phyloP scores from a whole-genome alignment of 2,113 vertebrate species.

The Syngnathus floridae region DNA sequence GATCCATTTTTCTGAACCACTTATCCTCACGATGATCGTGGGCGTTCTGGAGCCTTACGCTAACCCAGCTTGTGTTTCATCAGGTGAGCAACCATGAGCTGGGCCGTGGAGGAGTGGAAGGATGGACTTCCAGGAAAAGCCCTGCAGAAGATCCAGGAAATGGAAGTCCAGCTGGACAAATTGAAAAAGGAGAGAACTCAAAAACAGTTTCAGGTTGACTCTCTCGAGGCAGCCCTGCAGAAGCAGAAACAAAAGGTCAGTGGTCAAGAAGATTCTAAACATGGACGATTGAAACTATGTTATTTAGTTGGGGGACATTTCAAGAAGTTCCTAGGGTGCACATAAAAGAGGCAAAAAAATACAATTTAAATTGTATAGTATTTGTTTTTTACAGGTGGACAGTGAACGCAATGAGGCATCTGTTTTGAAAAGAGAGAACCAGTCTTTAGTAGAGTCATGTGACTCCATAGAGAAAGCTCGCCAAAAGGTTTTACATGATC shows the following conservation, averaged over 20 bases:
- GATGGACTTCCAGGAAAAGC: slow-evolving; percentile 82
- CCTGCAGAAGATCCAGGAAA: slow-evolving; percentile 87
- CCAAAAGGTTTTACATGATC: slow-evolving; percentile 80
- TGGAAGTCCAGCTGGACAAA: slow-evolving; percentile 84
- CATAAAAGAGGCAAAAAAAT: neutral
- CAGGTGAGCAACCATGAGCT: slow-evolving; percentile 76
- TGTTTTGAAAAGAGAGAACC: slow-evolving; percentile 84
- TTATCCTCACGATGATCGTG: too few relatives aligned
- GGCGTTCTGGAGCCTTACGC: neutral
- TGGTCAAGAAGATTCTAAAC: neutral
- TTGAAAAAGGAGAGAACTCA: slow-evolving; percentile 85
- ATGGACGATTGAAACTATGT: neutral
- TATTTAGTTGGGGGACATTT: neutral
- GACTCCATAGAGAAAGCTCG: slow-evolving; percentile 81
- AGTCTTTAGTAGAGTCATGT: slow-evolving; percentile 82
- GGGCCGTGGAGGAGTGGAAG: slow-evolving; percentile 91
- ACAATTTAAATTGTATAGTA: neutral
- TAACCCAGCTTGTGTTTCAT: neutral
- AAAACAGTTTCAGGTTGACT: slow-evolving; percentile 85
- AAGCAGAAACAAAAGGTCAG: slow-evolving; percentile 91
- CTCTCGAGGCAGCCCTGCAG: slow-evolving; percentile 80
- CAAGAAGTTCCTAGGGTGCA: too few relatives aligned
- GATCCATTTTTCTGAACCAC: too few relatives aligned
- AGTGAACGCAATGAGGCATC: slow-evolving; percentile 78
- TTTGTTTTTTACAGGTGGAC: slow-evolving; percentile 72